phyloP scores from a whole-genome alignment of 2,888 invertebrate species.

The Synergus itoensis region DNA sequence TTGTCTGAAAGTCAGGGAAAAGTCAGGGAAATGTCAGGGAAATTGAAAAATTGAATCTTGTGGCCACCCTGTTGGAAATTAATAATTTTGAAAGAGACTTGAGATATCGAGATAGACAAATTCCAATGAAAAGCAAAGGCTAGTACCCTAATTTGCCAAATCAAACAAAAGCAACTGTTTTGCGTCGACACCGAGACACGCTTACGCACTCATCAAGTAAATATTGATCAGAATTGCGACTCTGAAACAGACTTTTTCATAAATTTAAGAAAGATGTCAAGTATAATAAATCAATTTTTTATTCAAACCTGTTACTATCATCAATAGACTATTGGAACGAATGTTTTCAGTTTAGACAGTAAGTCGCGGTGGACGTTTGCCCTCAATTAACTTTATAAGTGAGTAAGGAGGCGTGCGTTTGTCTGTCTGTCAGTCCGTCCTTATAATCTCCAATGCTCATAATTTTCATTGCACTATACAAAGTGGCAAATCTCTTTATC shows the following conservation, averaged over 20 bases:
- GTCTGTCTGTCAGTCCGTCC: constrained; percentile 65
- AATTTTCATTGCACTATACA: constrained; percentile 55
- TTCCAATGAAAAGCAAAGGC: not conserved
- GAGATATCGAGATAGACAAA: too few species aligned
- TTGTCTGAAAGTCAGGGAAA: too few species aligned
- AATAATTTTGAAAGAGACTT: too few species aligned
- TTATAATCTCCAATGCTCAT: constrained; percentile 47
- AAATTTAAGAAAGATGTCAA: not conserved
- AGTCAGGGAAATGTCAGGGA: too few species aligned
- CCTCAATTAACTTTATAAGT: constrained; percentile 78
- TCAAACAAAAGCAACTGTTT: not conserved
- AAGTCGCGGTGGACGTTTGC: constrained; percentile 75
- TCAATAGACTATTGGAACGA: constrained; percentile 36
- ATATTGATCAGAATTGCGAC: not conserved
- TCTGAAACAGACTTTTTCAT: not conserved
- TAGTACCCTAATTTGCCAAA: constrained; percentile 1
- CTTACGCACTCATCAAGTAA: not conserved
- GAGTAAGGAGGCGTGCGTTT: constrained; percentile 77
- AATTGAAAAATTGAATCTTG: too few species aligned
- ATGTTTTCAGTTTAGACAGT: constrained; percentile 76
- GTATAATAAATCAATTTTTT: not conserved
- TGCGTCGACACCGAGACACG: not conserved
- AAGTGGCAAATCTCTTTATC: constrained; percentile 55
- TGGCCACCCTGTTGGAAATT: too few species aligned
- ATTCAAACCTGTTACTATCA: not conserved